Evolutionary conservation across 2,888 invertebrate species (phyloP).

Genomic region (Caenorhabditis angaria): DNA sequence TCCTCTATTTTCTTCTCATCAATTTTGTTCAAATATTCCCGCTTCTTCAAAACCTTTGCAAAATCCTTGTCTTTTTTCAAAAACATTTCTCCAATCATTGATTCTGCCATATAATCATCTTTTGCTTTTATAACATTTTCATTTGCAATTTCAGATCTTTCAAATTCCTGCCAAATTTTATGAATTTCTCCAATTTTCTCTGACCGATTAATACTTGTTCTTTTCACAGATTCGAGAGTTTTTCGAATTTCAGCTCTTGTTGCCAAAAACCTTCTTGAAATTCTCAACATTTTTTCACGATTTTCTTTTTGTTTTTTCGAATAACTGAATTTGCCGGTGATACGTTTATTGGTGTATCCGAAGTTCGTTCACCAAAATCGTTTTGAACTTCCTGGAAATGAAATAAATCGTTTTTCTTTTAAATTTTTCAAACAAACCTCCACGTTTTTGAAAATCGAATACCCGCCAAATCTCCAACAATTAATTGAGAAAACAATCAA

Average conservation of each 20-base stretch:
- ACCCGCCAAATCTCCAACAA: constrained; percentile 55
- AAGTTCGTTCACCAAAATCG: constrained; percentile 48
- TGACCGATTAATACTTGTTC: constrained; percentile 23
- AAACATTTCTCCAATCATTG: constrained; percentile 52
- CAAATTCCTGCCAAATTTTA: constrained; percentile 24
- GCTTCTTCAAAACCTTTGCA: constrained; percentile 28
- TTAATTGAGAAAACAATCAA: constrained; percentile 56
- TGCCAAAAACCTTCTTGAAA: constrained; percentile 7
- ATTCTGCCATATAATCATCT: constrained; percentile 39
- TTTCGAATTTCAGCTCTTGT: constrained; percentile 27
- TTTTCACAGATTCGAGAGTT: constrained; percentile 23
- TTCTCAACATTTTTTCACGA: constrained; percentile 21
- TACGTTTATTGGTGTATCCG: constrained; percentile 8
- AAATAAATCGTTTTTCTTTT: background rate
- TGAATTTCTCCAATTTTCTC: constrained; percentile 39
- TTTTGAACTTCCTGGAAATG: constrained; percentile 37
- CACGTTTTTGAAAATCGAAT: constrained; percentile 59
- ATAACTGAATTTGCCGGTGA: constrained; percentile 1
- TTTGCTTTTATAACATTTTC: background rate
- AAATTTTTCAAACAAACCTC: constrained; percentile 23
- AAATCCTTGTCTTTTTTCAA: constrained; percentile 35
- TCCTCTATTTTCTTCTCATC: background rate
- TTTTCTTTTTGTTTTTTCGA: constrained; percentile 10
- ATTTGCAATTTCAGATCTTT: constrained; percentile 18
- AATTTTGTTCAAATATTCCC: too few species aligned